A percentile compares a stretch with the other conserved stretches of the same genome.
These are phyloP conservation scores for Argyresthia albistria DNA, from an alignment of 2,888 invertebrate species.

Conservation along the genomic window DNA sequence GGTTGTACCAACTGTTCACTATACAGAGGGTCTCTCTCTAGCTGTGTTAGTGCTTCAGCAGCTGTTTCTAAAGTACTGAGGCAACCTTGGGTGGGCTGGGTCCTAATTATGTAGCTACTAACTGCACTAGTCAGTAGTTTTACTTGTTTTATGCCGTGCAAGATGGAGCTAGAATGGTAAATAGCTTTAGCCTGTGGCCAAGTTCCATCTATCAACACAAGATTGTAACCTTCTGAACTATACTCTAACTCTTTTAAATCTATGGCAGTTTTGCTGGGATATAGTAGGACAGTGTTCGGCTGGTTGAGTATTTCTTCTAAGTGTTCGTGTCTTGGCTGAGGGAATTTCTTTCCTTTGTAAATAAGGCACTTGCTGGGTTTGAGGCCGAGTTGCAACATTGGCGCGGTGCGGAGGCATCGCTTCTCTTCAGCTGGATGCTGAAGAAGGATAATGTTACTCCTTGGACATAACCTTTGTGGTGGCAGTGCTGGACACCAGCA, in stretches of 20 bases:
- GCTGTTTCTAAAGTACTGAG: slow-evolving; percentile 93
- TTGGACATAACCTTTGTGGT: slow-evolving; percentile 75
- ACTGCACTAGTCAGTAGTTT: slow-evolving; percentile 80
- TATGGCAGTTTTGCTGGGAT: slow-evolving; percentile 83
- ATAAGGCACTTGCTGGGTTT: slow-evolving; percentile 82
- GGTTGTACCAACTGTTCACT: slow-evolving; percentile 81
- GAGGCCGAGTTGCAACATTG: slow-evolving; percentile 87
- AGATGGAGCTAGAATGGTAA: slow-evolving; percentile 83
- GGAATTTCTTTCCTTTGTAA: slow-evolving; percentile 88
- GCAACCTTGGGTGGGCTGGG: slow-evolving; percentile 93
- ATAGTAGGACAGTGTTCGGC: slow-evolving; percentile 82
- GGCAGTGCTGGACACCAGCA: slow-evolving; percentile 94
- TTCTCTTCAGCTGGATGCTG: slow-evolving; percentile 97
- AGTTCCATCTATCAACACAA: slow-evolving; percentile 92
- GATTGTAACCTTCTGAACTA: slow-evolving; percentile 75
- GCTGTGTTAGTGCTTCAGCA: slow-evolving; percentile 81
- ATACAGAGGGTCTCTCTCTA: slow-evolving; percentile 80
- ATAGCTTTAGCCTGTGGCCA: slow-evolving; percentile 97
- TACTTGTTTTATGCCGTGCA: slow-evolving; percentile 84
- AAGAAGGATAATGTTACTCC: slow-evolving; percentile 82
- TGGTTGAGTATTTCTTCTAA: slow-evolving; percentile 77
- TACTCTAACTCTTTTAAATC: slow-evolving; percentile 72
- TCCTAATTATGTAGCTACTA: slow-evolving; percentile 93
- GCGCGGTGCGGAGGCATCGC: slow-evolving; percentile 89
- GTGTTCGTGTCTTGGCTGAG: slow-evolving; percentile 76